Base-by-base conservation (phyloP, 2,888 invertebrate genomes). In the Philereme transversata region DNA sequence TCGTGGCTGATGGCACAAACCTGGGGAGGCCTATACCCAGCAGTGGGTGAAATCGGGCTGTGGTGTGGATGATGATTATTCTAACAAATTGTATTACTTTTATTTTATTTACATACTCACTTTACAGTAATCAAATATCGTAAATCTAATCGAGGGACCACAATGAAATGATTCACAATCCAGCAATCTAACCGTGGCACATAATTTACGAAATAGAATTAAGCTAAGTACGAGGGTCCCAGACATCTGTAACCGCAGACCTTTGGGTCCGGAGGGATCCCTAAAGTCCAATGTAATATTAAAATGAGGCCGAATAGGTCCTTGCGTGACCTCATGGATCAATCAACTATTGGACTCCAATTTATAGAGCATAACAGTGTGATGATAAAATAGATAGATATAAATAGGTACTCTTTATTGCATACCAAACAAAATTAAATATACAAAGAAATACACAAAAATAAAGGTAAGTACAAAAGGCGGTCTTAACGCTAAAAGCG, bases 161-260 rank as follows among this genome's bases (percentile, higher is more conserved):
- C 55, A 62, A 59, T 63, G 59, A 63, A 63, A 59, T 53, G 63
- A 57, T 59, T 56, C 59, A 53, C 52, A 63, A 63, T 63, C 49
- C 50, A 54, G 43, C 52, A 60, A 57, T 64, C 61, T 64, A 52
- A 57, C 64, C 67, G 56, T 64, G 46, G 58, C 62, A 67, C 60
- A 61, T 67, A 57, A 64, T 62, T 62, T 60, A 58, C 66, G 54
- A 59, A 63, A 67, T 63, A 57, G 68, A 65, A 63, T 68, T 65
- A 68, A 57, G 57, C 61, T 68, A 68, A 65, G 63, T 47, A 60
- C 54, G 58, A 56, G 60, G 59, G 59, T 48, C 52, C 62, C 65
- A 61, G 60, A 61, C 60, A 60, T 61, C 58, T 61, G 67, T 62
- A 59, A 63, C 65, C 65, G 55, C 65, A 57, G 50, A 64, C 60